Base-by-base conservation (phyloP, 92 coral and sea anemone species). In the Epizoanthus scotinus region DNA sequence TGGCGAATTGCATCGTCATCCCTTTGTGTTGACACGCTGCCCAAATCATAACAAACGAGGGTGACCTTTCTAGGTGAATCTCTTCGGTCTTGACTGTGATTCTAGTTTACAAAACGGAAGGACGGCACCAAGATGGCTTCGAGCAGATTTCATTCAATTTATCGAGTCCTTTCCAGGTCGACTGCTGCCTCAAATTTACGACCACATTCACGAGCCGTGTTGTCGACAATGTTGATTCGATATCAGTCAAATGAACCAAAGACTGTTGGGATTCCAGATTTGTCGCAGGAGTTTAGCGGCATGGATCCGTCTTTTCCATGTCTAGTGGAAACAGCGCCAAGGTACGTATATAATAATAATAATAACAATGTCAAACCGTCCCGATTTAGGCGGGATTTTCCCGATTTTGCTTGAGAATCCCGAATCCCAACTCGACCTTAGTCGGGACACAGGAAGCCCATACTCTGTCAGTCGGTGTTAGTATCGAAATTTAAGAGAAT, bases 231-330 rank as follows among this genome's bases (percentile, higher is more conserved):
- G 55, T 59, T 28, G 67, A 22, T 75, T 12, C 60, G 68, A 59
- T 67, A 31, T 75, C 81, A 60, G 38, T 75, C 81, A 38, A 63
- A 75, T 60, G 68, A 58, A 60, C 81, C 81, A 20, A 58, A 75
- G 61, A 59, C 67, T 75, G 87, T 92, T 38, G 91, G 89, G 40
- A 84, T 92, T 18, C 97, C 97, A 4, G 97, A 92, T 83, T 82
- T 92, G 57, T 82, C 87, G 6, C 92, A 90, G 54, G 97, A 92
- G 63, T 92, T 92, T 40, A 90, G 85, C 79, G 97, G 97, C 74
- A 85, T 82, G 90, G 94, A 92, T 21, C 81, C 90, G 2, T 83
- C 91, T 36, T 92, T 92, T 50, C 97, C 97, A 21, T 92, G 97
- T 81, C 62, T 92, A 61, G 50, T 85, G 49, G 97, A 92, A 36